Base-by-base conservation (phyloP, 2,797 vertebrate genomes). In the Orientallactaga sibirica region DNA sequence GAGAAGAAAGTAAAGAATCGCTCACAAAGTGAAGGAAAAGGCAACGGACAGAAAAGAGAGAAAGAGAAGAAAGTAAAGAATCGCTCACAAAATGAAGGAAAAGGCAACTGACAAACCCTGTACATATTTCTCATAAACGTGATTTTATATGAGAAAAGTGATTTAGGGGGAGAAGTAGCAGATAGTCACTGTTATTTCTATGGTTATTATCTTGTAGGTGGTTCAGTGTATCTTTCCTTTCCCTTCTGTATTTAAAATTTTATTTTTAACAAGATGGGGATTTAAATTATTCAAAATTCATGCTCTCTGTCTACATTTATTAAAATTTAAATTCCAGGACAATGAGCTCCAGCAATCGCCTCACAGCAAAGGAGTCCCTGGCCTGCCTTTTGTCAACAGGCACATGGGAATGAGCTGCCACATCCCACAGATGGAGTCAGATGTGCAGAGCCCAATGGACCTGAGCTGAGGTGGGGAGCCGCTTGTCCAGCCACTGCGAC, bases 211-310 rank as follows among this genome's bases (percentile, higher is more conserved):
- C 77, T 87, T 86, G 14, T 85, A 90, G 61, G 43, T 79, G 33
- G 74, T 52, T 91, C 25, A 73, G 18, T 87, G 22, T 52, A 80
- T 86, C 52, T 93, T 93, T 88, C 27, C 24, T 80, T 84, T 94
- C 79, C 77, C 61, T 52, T 79, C 25, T 83, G 48, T 90, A 90
- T 12, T 96, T 94, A 96, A 96, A 93, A 48, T 86, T 91, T 92
- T 90, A 95, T 94, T 95, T 96, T 90, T 96, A 97, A 96, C 91
- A 93, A 93, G 88, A 66, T 85, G 19, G 73, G 90, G 19, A 80
- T 90, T 89, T 94, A 92, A 96, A 94, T 96, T 96, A 96, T 93
- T 90, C 66, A 96, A 82, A 93, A 85, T 81, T 81, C 64, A 77
- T 79, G 88, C 61, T 66, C 16, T 70, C 33, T 82, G 48, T 91